Evolutionary conservation across 2,797 vertebrate genomes (phyloP).

Genomic region (Triplophysa bombifrons): DNA sequence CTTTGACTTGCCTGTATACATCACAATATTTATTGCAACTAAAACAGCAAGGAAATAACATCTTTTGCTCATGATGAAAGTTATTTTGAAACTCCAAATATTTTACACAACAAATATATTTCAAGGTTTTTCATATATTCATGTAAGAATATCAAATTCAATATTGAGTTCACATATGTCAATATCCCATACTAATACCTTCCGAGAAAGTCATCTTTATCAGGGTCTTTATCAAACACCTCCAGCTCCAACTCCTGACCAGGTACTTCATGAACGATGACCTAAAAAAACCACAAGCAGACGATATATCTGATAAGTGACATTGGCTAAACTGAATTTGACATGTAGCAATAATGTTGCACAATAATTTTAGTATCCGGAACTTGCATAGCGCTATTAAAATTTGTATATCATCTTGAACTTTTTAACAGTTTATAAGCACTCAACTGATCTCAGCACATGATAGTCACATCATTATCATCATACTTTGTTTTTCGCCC

Average conservation of each 20-base stretch:
- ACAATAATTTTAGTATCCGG: background rate
- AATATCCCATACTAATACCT: slow-evolving; percentile 75
- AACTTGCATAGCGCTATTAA: no score
- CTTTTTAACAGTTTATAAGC: background rate
- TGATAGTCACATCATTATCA: slow-evolving; percentile 48
- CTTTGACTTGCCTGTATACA: no score
- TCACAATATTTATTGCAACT: no score
- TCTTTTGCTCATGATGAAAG: no score
- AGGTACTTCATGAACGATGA: slow-evolving; percentile 93
- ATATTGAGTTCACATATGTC: slow-evolving; percentile 53
- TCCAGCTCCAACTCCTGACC: slow-evolving; percentile 95
- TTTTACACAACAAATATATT: no score
- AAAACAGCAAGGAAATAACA: no score
- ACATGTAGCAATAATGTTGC: background rate
- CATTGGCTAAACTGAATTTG: background rate
- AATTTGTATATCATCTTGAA: background rate
- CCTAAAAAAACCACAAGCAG: slow-evolving; percentile 70
- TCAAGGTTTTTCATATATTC: background rate
- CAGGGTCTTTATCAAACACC: slow-evolving; percentile 94
- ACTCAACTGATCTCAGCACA: slow-evolving; percentile 48
- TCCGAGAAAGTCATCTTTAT: slow-evolving; percentile 95
- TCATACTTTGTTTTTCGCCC: background rate
- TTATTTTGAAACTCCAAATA: no score
- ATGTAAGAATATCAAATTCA: slow-evolving; percentile 27
- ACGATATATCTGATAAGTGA: background rate